phyloP scores from a whole-genome alignment of 1,140 invertebrate genomes.

The Orchestia grillus region DNA sequence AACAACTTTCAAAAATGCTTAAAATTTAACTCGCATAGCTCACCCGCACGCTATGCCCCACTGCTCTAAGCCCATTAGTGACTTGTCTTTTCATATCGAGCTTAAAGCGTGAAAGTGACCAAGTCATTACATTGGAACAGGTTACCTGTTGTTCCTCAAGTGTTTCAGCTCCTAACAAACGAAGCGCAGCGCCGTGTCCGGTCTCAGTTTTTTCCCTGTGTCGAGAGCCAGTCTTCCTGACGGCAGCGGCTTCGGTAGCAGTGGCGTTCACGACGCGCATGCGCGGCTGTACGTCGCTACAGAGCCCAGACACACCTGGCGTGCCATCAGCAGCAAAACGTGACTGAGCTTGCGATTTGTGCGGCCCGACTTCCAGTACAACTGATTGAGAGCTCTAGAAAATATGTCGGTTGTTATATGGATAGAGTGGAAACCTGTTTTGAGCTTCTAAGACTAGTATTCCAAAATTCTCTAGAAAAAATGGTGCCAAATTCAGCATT shows the following conservation, averaged over 20 bases:
- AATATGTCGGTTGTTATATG: not conserved
- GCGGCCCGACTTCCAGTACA: not conserved
- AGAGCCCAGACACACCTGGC: not conserved
- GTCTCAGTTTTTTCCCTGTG: not conserved
- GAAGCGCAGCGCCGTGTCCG: not conserved
- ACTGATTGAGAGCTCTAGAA: not conserved
- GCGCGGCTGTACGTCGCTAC: not conserved
- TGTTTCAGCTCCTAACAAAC: constrained; percentile 3
- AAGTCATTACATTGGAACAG: not conserved
- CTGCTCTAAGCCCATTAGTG: not conserved
- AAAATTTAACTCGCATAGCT: not conserved
- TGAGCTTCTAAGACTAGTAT: not conserved
- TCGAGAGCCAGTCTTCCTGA: not conserved
- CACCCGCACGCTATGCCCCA: not conserved
- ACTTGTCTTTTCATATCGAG: not conserved
- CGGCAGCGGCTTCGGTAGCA: not conserved
- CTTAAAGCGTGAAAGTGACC: not conserved
- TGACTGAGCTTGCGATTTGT: not conserved
- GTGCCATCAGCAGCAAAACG: not conserved
- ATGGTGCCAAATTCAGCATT: not conserved
- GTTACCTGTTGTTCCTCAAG: not conserved
- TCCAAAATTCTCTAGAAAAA: not conserved
- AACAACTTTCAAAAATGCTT: not conserved
- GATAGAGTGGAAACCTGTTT: not conserved
- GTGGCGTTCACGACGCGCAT: not conserved